Evolutionary conservation across 2,888 invertebrate species (phyloP), one percentile per base, ranked within the genome.

Genomic region (Caradrina kadenii): DNA sequence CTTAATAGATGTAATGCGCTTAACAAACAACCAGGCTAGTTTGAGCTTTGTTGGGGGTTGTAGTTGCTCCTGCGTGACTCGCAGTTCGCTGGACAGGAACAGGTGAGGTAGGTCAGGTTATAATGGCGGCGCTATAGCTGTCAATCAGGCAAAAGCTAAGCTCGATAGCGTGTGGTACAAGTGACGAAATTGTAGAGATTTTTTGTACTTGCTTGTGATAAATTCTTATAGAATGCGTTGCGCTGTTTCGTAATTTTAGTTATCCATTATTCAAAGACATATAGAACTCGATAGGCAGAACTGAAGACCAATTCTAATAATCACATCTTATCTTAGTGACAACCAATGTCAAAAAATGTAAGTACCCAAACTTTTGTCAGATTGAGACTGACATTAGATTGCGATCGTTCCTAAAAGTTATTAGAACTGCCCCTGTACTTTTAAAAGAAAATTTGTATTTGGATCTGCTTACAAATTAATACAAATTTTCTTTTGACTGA

Each of bases 71-170:
- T 49, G 49, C 58, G 42, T 55, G 56, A 42, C 65, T 64, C 31
- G 66, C 59, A n/a, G n/a, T n/a, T 76, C 63, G 63, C 56, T 59
- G 52, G 26, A 10, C 21, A 13, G 53, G 8, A 66, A 71, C 80
- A 55, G 69, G 76, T 63, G 68, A 35, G 78, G 75, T 56, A 85
- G 91, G 69, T 87, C 91, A 79, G 67, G 61, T 70, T 88, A 84
- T 67, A 76, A 48, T 90, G 90, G 93, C 86, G 90, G 90, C 90
- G 90, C 91, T 93, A 85, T 81, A 87, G 87, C 90, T 91, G 92
- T 93, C 93, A 93, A 93, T 92, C 93, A 93, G 90, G 89, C 88
- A 89, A 91, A 91, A 90, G 90, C 85, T 89, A 80, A 89, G 86
- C 83, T 83, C 76, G 85, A 87, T 87, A 66, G 63, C 21, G 74